Percentiles rank a stretch among this genome's conserved stretches.
Evolutionary conservation across 2,797 vertebrate genomes (phyloP).

Genomic region (Amazona ochrocephala): DNA sequence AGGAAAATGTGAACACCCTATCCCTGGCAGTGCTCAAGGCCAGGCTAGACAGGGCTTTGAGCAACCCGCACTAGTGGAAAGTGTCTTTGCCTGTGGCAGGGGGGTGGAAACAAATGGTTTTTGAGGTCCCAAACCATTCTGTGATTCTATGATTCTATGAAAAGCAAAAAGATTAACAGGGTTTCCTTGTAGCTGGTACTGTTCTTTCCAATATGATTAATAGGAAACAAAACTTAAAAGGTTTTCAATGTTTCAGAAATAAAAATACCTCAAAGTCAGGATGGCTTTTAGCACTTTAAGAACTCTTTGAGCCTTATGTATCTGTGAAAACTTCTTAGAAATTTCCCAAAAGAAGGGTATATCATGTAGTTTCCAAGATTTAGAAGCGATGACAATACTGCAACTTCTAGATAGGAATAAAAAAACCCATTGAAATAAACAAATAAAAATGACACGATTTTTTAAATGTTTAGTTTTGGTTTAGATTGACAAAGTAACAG

Average conservation of each 20-base stretch:
- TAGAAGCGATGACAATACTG: not conserved
- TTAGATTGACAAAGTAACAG: not conserved
- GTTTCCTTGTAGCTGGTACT: not conserved
- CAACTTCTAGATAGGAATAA: not conserved
- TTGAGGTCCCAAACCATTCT: not conserved
- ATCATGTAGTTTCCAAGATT: not conserved
- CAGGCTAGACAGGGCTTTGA: not conserved
- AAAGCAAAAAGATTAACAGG: not conserved
- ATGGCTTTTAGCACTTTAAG: not conserved
- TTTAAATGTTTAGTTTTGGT: not conserved
- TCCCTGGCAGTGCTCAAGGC: not conserved
- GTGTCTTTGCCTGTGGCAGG: not conserved
- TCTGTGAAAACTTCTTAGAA: not conserved
- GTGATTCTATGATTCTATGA: not conserved
- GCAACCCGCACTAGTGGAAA: not conserved
- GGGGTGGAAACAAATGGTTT: not conserved
- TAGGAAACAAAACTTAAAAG: not conserved
- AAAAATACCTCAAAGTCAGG: not conserved
- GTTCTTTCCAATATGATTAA: not conserved
- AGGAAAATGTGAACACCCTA: not conserved
- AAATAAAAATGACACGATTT: accelerated
- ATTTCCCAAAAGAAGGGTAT: not conserved
- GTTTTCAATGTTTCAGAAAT: not conserved
- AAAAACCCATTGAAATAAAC: not conserved
- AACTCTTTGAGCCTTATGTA: not conserved